phyloP scores from a whole-genome alignment of 2,888 invertebrate species.

The Argyresthia albistria region DNA sequence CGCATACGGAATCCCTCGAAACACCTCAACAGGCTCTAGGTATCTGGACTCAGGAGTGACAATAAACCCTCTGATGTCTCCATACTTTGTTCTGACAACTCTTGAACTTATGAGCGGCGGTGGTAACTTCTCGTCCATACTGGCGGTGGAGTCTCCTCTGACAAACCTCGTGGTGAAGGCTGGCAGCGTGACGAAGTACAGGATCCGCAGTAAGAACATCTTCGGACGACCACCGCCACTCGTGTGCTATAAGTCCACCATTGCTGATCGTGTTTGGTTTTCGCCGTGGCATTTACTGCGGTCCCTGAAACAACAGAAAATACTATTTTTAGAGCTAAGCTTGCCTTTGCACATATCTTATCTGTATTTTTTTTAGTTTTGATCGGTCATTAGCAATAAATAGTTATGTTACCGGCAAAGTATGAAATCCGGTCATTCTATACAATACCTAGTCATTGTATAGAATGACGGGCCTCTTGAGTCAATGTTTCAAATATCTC shows the following conservation, averaged over 20 bases:
- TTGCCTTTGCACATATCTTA: not conserved
- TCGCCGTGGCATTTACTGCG: conserved; percentile 38
- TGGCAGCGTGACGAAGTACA: conserved; percentile 65
- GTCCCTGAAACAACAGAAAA: conserved; percentile 47
- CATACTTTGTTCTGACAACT: conserved; percentile 90
- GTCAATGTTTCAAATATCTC: too few species aligned
- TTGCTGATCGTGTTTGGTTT: conserved; percentile 31
- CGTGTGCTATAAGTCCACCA: conserved; percentile 63
- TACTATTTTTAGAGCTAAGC: not conserved
- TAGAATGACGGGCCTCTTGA: too few species aligned
- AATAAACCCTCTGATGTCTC: conserved; percentile 88
- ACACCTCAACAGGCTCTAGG: conserved; percentile 92
- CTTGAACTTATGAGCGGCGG: conserved; percentile 80
- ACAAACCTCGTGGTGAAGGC: conserved; percentile 55
- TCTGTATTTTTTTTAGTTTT: too few species aligned
- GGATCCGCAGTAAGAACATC: conserved; percentile 56
- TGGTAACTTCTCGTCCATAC: conserved; percentile 61
- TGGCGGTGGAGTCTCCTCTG: conserved; percentile 49
- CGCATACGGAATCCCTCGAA: conserved; percentile 94
- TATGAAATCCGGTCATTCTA: too few species aligned
- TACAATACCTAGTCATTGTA: too few species aligned
- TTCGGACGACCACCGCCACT: conserved; percentile 47
- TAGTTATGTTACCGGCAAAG: too few species aligned
- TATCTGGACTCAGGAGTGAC: conserved; percentile 86
- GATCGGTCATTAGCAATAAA: too few species aligned